These are phyloP conservation scores for Cololabis saira DNA, from an alignment of 2,113 vertebrate genomes.

Conservation along the genomic window DNA sequence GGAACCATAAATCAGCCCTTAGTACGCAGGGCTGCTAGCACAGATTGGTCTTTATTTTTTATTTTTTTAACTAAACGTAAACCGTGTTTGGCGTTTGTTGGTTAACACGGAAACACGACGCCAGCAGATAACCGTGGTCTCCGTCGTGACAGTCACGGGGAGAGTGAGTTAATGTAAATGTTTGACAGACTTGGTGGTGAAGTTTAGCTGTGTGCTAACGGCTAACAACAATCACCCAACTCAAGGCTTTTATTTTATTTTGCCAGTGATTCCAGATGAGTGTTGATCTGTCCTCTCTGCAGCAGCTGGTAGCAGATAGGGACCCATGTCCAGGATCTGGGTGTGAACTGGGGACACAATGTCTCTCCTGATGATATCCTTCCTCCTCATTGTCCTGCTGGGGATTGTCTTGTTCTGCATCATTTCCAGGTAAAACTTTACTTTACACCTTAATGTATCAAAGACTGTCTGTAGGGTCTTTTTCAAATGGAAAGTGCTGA, in stretches of 20 bases:
- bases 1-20: slow-evolving; percentile 20
- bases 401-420: slow-evolving; percentile 49
- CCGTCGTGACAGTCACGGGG: too few relatives aligned
- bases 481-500: too few relatives aligned
- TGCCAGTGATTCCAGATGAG: too few relatives aligned
- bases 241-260: background rate
- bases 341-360: slow-evolving; percentile 76
- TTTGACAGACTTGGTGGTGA: slow-evolving; percentile 14
- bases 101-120: background rate
- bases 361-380: slow-evolving; percentile 70
- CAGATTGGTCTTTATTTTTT: slow-evolving; percentile 40
- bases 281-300: slow-evolving; percentile 49
- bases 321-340: slow-evolving; percentile 57
- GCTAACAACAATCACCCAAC: too few relatives aligned
- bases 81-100: too few relatives aligned
- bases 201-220: slow-evolving; percentile 35
- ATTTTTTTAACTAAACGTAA: background rate
- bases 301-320: slow-evolving; percentile 50
- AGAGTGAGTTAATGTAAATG: background rate
- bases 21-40: slow-evolving; percentile 55
- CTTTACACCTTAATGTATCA: too few relatives aligned
- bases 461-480: too few relatives aligned
- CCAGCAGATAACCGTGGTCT: background rate
- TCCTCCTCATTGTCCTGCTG: slow-evolving; percentile 63
- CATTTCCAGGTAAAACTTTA: slow-evolving; percentile 76